Conservation (phyloP, 2,888 invertebrate species). For the Morpho achilles region DNA sequence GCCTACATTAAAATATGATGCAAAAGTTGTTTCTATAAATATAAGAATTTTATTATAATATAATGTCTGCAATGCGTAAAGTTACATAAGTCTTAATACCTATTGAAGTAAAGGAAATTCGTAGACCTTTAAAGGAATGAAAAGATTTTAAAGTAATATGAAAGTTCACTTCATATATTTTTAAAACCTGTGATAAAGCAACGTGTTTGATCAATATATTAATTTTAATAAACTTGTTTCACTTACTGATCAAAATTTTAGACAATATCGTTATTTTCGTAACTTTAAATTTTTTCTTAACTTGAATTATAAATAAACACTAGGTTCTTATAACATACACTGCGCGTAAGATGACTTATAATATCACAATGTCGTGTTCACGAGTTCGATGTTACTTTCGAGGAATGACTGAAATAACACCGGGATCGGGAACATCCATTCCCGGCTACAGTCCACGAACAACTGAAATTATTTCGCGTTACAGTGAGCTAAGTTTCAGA, state of each 20-base stretch:
- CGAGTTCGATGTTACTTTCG: conserved; percentile 21
- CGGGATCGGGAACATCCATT: conserved; percentile 40
- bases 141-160: too few species aligned
- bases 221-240: too few species aligned
- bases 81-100: conserved; percentile 51
- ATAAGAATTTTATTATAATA: conserved; percentile 9
- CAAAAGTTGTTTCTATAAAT: not conserved
- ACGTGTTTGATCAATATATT: too few species aligned
- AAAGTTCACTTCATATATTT: too few species aligned
- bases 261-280: too few species aligned
- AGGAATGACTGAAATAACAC: conserved; percentile 14
- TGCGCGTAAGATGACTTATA: conserved; percentile 5
- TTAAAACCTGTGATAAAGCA: too few species aligned
- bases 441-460: conserved; percentile 45
- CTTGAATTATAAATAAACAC: too few species aligned
- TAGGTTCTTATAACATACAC: too few species aligned
- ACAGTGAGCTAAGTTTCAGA: conserved; percentile 19
- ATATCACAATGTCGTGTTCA: conserved; percentile 19
- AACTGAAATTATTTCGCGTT: conserved; percentile 35
- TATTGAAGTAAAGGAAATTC: conserved; percentile 3
- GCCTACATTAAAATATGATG: too few species aligned
- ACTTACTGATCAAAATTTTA: too few species aligned
- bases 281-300: too few species aligned
- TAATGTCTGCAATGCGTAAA: conserved; percentile 62
- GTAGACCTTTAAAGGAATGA: not conserved